Percentiles rank a stretch among this genome's conserved stretches.
These are phyloP conservation scores for Rhyacichthys aspro DNA, from an alignment of 2,797 vertebrate species.

Conservation along the genomic window DNA sequence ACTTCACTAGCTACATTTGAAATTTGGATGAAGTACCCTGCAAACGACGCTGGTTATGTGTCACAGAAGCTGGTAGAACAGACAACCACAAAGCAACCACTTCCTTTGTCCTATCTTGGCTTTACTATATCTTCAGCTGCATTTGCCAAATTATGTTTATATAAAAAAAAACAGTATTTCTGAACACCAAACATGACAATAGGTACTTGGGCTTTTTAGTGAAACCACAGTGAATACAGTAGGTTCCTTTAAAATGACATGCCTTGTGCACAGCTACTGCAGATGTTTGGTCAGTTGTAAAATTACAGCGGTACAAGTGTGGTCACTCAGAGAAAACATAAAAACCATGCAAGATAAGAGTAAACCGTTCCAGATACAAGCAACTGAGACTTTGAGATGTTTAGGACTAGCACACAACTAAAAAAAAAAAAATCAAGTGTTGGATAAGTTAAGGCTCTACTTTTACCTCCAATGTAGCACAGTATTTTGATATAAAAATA, in stretches of 20 bases:
- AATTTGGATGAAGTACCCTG: constrained; percentile 24
- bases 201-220: too few relatives aligned
- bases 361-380: constrained; percentile 51
- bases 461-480: constrained; percentile 78
- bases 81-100: constrained; percentile 22
- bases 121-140: constrained; percentile 13
- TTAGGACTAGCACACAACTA: constrained; percentile 79
- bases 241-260: constrained; percentile 19
- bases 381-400: constrained; percentile 35
- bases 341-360: constrained; percentile 64
- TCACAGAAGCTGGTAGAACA: constrained; percentile 32
- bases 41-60: constrained; percentile 39
- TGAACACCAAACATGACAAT: constrained; percentile 3
- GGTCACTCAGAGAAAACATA: constrained; percentile 51
- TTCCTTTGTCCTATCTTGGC: constrained; percentile 21
- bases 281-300: constrained; percentile 63
- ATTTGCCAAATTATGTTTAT: too few relatives aligned
- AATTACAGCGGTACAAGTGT: constrained; percentile 22
- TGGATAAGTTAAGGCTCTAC: constrained; percentile 87
- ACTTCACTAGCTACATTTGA: constrained; percentile 34
- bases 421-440: constrained; percentile 76
- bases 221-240: constrained; percentile 30
- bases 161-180: too few relatives aligned
- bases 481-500: constrained; percentile 87
- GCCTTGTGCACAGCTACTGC: constrained; percentile 30